Evolutionary conservation across 2,888 invertebrate genomes (phyloP), one percentile per base, ranked within the genome.

Genomic region (Rotaria macrura): DNA sequence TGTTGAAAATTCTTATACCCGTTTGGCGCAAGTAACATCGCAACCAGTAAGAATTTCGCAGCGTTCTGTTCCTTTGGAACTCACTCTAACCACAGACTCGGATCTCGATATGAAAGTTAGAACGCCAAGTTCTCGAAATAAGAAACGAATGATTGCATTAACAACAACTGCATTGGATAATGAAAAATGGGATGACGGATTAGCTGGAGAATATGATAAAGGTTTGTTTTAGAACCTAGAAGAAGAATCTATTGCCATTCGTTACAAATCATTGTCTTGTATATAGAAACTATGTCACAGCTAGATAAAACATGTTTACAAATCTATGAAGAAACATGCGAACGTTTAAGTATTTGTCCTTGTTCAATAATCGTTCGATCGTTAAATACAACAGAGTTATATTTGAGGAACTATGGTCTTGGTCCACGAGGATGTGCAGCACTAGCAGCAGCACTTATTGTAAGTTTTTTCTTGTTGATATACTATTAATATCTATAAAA

Each of bases 281-380:
- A n/a, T 1, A 79, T 79, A 79, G 79, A 79, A 38, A 25, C 12
- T 20, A 65, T 17, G 14, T 20, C 34, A 7, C 1, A 4, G 20
- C 1, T 12, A 20, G 34, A 65, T 65, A 65, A 65, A 65, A 6
- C 29, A 14, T 65, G 34, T 65, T 17, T 65, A 34, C 65, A 65
- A 65, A 20, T 65, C 52, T 85, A 85, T 29, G 85, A 85, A 55
- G 65, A 55, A 52, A 52, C 43, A 55, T 85, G 85, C 12, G 25
- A 47, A 14, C 40, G 52, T 49, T 43, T 85, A 54, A 43, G 29
- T 17, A 84, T 85, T 52, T 84, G 84, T 25, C 84, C 85, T n/a
- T 85, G 85, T 52, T 84, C 85, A 72, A 84, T 84, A 20, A 79
- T 85, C 23, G 34, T 84, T 23, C 84, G 84, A 47, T 84, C 85